phyloP scores from a whole-genome alignment of 2,113 vertebrate genomes.

The Pangasianodon hypophthalmus region DNA sequence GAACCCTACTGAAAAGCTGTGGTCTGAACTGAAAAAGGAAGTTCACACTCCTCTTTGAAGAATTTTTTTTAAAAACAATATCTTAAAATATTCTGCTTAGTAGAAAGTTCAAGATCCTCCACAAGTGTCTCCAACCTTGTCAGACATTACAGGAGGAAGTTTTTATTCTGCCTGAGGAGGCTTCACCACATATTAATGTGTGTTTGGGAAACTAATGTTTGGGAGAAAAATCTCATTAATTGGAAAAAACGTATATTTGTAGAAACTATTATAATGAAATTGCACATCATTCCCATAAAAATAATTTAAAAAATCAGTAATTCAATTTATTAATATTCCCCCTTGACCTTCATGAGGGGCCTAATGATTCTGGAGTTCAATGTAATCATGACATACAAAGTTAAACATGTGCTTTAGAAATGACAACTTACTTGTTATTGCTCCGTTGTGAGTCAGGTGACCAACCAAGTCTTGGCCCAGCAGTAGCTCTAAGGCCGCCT shows the following conservation, averaged over 20 bases:
- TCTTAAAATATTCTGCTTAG: neutral
- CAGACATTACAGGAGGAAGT: neutral
- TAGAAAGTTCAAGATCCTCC: neutral
- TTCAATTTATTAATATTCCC: too few species aligned
- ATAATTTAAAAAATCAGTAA: neutral
- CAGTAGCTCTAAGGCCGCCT: slow-evolving; percentile 91
- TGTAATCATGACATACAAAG: neutral
- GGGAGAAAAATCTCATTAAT: neutral
- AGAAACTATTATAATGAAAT: neutral
- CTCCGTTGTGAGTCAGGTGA: slow-evolving; percentile 84
- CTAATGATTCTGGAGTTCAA: neutral
- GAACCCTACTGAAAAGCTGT: neutral
- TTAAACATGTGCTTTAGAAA: neutral
- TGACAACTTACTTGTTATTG: slow-evolving; percentile 69
- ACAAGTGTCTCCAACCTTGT: neutral
- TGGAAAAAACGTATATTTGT: neutral
- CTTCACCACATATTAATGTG: neutral
- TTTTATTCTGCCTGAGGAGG: neutral
- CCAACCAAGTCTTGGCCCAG: slow-evolving; percentile 91
- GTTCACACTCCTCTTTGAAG: too few species aligned
- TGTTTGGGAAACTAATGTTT: neutral
- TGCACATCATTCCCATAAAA: neutral
- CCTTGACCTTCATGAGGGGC: neutral
- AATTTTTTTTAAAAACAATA: neutral
- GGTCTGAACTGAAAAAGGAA: neutral